A percentile compares a stretch with the other conserved stretches of the same genome.
These are phyloP conservation scores for Butorides virescens DNA, from an alignment of 2,113 vertebrate species.

Conservation along the genomic window DNA sequence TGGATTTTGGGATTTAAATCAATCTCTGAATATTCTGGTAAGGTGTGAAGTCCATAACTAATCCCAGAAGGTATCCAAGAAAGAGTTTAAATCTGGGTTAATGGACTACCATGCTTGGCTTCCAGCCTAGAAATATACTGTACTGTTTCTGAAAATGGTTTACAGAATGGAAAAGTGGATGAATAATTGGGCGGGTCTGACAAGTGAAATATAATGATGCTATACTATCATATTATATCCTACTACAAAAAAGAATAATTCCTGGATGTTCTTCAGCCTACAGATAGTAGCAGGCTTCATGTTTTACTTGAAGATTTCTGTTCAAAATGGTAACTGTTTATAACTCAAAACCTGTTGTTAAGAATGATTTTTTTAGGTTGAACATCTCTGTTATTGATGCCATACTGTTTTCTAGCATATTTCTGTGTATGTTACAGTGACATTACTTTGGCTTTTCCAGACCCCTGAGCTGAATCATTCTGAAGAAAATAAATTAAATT, in stretches of 20 bases:
- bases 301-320: background rate
- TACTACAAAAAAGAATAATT: background rate
- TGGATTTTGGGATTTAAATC: slow-evolving; percentile 41
- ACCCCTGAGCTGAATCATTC: background rate
- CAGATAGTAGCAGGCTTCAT: background rate
- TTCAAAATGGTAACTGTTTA: background rate
- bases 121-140: background rate
- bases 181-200: background rate
- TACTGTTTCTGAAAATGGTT: background rate
- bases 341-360: background rate
- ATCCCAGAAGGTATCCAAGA: slow-evolving; percentile 22
- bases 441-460: background rate
- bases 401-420: background rate
- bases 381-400: background rate
- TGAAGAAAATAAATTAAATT: background rate
- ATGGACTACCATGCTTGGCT: background rate
- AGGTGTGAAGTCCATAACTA: slow-evolving; percentile 47
- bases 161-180: background rate
- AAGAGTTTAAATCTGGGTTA: slow-evolving; percentile 35
- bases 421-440: background rate
- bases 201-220: background rate
- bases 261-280: background rate
- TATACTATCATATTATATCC: background rate
- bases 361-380: background rate
- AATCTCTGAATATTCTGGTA: slow-evolving; percentile 44